Evolutionary conservation across 2,888 invertebrate genomes (phyloP).

Genomic region (Cephus nigrinus): DNA sequence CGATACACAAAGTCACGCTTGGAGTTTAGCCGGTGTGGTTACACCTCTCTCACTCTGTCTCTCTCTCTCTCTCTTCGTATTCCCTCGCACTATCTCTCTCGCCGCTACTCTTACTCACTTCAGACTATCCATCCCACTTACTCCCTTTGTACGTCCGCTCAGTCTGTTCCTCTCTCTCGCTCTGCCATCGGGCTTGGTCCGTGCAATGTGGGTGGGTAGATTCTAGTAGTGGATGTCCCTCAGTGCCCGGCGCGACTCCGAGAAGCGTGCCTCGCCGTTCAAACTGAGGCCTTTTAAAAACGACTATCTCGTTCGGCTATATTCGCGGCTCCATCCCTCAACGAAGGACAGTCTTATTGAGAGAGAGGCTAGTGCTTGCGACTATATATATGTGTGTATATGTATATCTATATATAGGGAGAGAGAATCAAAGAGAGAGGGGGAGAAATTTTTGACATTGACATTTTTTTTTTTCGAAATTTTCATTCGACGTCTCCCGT

Average conservation of each 20-base stretch:
- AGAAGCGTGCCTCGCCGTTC: constrained; percentile 62
- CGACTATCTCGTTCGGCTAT: too few relatives aligned
- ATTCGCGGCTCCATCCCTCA: too few relatives aligned
- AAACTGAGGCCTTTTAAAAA: too few relatives aligned
- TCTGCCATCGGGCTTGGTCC: neutral
- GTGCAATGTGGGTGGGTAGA: constrained; percentile 53
- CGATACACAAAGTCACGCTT: too few relatives aligned
- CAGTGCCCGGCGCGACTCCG: constrained; percentile 67
- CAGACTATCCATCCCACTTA: constrained; percentile 13
- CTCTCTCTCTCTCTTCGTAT: neutral
- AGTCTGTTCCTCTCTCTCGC: constrained; percentile 2
- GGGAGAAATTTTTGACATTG: too few relatives aligned
- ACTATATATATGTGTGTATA: neutral
- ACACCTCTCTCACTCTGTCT: too few relatives aligned
- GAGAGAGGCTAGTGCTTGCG: neutral
- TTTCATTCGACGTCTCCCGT: too few relatives aligned
- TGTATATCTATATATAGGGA: too few relatives aligned
- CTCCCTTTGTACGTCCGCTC: neutral
- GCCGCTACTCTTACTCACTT: neutral
- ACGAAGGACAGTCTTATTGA: neutral
- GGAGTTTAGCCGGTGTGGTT: too few relatives aligned
- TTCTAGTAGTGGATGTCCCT: constrained; percentile 64
- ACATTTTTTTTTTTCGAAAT: too few relatives aligned
- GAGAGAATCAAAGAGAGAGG: neutral
- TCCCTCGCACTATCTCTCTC: constrained; percentile 2